Percentiles rank a stretch among this genome's conserved stretches.
These are phyloP conservation scores for Nothoprocta pentlandii DNA, from an alignment of 2,113 vertebrate genomes.

Conservation along the genomic window DNA sequence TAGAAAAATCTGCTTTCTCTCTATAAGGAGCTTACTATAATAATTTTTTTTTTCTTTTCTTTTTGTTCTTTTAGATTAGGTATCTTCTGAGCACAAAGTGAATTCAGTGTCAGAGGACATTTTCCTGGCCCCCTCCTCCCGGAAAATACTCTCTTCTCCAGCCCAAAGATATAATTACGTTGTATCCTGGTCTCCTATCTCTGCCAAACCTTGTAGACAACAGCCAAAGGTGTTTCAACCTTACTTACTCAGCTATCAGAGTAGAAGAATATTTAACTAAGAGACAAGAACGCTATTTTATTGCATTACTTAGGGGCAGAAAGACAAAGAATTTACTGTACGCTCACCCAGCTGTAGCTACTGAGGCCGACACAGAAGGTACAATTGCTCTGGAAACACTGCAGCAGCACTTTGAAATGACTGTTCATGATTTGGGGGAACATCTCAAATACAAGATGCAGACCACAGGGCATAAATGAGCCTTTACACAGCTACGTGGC, in stretches of 20 bases:
- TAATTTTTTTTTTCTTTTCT: background rate
- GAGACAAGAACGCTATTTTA: constrained; percentile 39
- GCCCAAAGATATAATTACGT: background rate
- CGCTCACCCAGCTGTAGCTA: background rate
- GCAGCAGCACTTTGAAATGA: background rate
- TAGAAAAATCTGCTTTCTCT: background rate
- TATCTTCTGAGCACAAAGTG: background rate
- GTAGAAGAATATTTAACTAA: constrained; percentile 45
- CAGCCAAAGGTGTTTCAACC: constrained; percentile 5
- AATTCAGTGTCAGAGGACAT: background rate
- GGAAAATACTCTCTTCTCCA: background rate
- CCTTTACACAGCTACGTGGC: background rate
- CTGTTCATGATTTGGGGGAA: background rate
- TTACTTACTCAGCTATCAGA: background rate
- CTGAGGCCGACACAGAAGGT: background rate
- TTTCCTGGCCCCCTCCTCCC: background rate
- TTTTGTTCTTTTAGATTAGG: background rate
- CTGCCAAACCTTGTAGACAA: background rate
- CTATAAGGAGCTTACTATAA: background rate
- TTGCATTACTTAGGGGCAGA: background rate
- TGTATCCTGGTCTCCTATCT: background rate
- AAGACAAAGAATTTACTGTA: constrained; percentile 43
- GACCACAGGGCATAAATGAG: background rate
- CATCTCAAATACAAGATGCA: background rate
- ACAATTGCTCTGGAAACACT: background rate